Percentiles rank a stretch among this genome's conserved stretches.
Conservation (phyloP, 2,113 vertebrate species). For the Xiphorhynchus elegans region DNA sequence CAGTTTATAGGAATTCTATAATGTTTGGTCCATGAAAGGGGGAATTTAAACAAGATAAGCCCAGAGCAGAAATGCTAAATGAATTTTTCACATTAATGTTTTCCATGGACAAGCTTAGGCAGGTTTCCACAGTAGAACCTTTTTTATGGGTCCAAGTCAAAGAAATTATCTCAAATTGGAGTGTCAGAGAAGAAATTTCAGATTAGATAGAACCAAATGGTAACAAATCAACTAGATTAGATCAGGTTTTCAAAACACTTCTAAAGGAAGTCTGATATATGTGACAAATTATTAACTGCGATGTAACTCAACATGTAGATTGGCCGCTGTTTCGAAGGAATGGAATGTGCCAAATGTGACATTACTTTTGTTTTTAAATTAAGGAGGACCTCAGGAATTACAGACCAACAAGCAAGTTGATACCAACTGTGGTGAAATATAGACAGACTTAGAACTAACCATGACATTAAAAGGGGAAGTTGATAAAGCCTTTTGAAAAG, state of each 20-base stretch:
- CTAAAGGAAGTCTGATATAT: background rate
- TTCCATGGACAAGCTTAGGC: conserved; percentile 18
- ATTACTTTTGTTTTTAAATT: background rate
- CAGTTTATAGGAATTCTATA: conserved; percentile 29
- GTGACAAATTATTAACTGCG: background rate
- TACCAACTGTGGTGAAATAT: background rate
- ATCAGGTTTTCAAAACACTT: conserved; percentile 32
- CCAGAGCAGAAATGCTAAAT: conserved; percentile 42
- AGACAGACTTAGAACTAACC: background rate
- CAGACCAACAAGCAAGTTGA: background rate
- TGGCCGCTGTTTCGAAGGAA: background rate
- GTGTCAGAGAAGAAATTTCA: conserved; percentile 22
- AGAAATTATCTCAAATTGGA: background rate
- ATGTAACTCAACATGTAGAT: background rate
- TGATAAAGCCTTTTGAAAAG: background rate
- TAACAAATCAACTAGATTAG: conserved; percentile 42
- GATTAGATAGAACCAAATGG: background rate
- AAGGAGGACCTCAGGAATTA: background rate
- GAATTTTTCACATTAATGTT: conserved; percentile 31
- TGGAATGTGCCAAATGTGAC: background rate
- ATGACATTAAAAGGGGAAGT: background rate
- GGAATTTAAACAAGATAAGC: conserved; percentile 26
- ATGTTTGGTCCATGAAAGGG: conserved; percentile 3
- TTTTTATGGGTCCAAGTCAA: conserved; percentile 19
- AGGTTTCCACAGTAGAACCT: background rate